Evolutionary conservation across 1,140 invertebrate species (phyloP).

Genomic region (Eumaeus atala): DNA sequence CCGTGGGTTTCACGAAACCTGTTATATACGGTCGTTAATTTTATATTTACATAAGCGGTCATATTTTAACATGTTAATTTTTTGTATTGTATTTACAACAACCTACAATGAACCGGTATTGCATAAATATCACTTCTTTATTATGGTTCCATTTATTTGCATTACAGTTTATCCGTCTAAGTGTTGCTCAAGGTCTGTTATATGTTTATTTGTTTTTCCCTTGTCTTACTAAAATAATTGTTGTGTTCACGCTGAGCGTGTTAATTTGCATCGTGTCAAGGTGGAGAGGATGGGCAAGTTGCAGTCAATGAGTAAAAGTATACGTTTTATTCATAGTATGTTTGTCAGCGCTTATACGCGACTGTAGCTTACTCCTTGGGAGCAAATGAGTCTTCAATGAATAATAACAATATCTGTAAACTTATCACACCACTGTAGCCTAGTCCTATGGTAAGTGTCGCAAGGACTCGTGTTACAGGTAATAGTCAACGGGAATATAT

Average conservation of each 20-base stretch:
- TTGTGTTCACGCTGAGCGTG: slow-evolving; percentile 9
- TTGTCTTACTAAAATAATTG: background rate
- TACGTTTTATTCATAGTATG: too few relatives aligned
- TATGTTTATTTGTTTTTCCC: background rate
- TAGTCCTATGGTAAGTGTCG: too few relatives aligned
- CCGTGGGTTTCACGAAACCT: slow-evolving; percentile 5
- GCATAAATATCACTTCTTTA: background rate
- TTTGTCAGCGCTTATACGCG: too few relatives aligned
- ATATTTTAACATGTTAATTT: slow-evolving; percentile 1
- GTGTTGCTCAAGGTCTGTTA: background rate
- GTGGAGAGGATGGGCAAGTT: slow-evolving; percentile 27
- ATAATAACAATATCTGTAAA: too few relatives aligned
- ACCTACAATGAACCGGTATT: slow-evolving; percentile 1
- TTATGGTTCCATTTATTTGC: background rate
- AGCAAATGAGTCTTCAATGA: too few relatives aligned
- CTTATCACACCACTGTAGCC: too few relatives aligned
- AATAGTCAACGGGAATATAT: too few relatives aligned
- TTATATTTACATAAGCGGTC: slow-evolving; percentile 8
- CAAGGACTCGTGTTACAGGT: too few relatives aligned
- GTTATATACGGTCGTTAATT: slow-evolving; percentile 8
- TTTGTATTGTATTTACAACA: background rate
- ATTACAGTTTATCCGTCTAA: background rate
- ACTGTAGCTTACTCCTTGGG: too few relatives aligned
- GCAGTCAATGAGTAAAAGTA: background rate
- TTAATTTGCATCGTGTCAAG: slow-evolving; percentile 39